Evolutionary conservation across 2,113 vertebrate species (phyloP), one percentile per base, ranked within the genome.

Genomic region (Tylochromis polylepis): DNA sequence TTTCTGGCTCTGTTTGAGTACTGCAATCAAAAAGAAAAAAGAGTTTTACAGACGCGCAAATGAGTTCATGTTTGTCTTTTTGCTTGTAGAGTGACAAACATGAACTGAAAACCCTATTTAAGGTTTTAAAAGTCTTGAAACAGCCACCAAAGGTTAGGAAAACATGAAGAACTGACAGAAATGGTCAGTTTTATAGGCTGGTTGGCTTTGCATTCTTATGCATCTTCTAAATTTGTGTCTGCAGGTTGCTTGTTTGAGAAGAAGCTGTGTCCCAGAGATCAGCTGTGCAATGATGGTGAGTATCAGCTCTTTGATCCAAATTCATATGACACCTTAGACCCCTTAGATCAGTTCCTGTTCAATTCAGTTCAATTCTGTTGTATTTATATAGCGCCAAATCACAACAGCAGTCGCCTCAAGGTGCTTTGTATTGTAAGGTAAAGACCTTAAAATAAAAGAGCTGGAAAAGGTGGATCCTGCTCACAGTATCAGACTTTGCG

Each of bases 171-270:
- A 67, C 4, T 67, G 62, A 5, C 43, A 51, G 24, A 51, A 51
- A 75, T 12, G 29, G 15, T 75, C 24, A 75, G 4, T 75, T 75
- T 75, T 72, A 72, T 16, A 72, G 38, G 14, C 38, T 72, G 65
- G 65, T 70, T 70, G 67, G 16, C 41, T 51, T 31, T 51, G 10
- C 20, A 31, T 77, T 77, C 22, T 31, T 8, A 41, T 34, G 18
- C 36, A 0, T 31, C 49, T 36, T 62, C 18, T 15, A 18, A 57
- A 38, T 82, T 4, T 83, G 27, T 89, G 6, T 85, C 22, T 88
- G 36, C 91, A 96, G 95, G 95, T 41, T 96, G 95, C 82, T 77
- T 95, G 90, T 95, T 96, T 90, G 95, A 95, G 49, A 96, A 92
- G 93, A 94, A 87, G 4, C 87, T 96, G 11, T 96, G 95, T 78